Percentiles rank a stretch among this genome's conserved stretches.
These are phyloP conservation scores for Malurus splendens DNA, from an alignment of 2,797 vertebrate genomes.

Conservation along the genomic window DNA sequence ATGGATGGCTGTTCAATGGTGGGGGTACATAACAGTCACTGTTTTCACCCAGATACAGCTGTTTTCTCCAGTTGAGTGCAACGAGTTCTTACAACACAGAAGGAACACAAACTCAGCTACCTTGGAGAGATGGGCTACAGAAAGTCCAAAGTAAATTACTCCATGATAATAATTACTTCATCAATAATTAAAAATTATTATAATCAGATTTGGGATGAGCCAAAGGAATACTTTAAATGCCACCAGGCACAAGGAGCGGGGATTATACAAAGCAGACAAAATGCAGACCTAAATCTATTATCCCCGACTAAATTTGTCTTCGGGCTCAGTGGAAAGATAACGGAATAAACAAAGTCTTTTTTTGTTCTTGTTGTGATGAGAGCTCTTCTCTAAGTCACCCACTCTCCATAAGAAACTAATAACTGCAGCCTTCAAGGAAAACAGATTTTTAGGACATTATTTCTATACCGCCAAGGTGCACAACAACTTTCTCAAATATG, in stretches of 20 bases:
- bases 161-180: conserved; percentile 13
- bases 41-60: not conserved
- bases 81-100: not conserved
- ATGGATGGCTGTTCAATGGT: not conserved
- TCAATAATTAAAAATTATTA: conserved; percentile 38
- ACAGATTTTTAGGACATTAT: not conserved
- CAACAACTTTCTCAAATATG: not conserved
- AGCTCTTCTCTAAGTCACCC: not conserved
- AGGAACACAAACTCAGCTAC: not conserved
- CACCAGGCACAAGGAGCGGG: not conserved
- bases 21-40: not conserved
- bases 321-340: not conserved
- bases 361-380: not conserved
- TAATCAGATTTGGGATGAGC: not conserved
- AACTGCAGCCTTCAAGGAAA: not conserved
- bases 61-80: not conserved
- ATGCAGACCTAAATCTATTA: not conserved
- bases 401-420: not conserved
- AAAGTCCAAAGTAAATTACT: conserved; percentile 15
- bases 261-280: not conserved
- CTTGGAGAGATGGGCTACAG: not conserved
- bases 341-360: not conserved
- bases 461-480: not conserved
- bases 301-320: not conserved
- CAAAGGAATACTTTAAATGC: not conserved